A percentile compares a stretch with the other conserved stretches of the same genome.
These are phyloP conservation scores for Heliconius sara DNA, from an alignment of 2,888 invertebrate species.

Conservation along the genomic window DNA sequence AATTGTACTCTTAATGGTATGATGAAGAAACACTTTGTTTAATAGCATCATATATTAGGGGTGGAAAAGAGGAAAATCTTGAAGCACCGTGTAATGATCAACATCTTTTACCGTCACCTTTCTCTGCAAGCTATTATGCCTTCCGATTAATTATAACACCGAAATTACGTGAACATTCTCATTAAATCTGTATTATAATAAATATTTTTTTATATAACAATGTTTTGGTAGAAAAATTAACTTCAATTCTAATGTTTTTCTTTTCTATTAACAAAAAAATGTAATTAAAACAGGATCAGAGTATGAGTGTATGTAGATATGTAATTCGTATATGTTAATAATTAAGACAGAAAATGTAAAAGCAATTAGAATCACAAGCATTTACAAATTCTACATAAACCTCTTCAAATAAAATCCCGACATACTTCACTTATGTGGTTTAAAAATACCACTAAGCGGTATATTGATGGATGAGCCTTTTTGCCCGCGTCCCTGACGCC, in stretches of 20 bases:
- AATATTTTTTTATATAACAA: neutral
- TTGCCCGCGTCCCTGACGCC: slow-evolving; percentile 71
- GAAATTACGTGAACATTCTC: slow-evolving; percentile 64
- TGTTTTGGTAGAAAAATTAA: neutral
- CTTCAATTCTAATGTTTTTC: neutral
- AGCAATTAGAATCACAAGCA: neutral
- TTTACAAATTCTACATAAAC: neutral
- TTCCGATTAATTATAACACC: slow-evolving; percentile 72
- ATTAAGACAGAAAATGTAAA: neutral
- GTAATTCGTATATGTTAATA: neutral
- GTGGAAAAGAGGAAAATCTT: slow-evolving; percentile 54
- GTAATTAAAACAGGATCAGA: neutral
- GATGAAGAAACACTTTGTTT: slow-evolving; percentile 24
- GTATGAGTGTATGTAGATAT: too few species aligned
- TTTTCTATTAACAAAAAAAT: neutral
- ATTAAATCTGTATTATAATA: neutral
- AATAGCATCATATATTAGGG: slow-evolving; percentile 15
- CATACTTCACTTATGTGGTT: slow-evolving; percentile 31
- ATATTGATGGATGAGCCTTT: slow-evolving; percentile 77
- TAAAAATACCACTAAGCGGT: slow-evolving; percentile 61
- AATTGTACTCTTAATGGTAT: slow-evolving; percentile 20
- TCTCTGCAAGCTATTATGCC: slow-evolving; percentile 60
- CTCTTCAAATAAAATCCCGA: neutral
- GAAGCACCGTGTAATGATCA: slow-evolving; percentile 72
- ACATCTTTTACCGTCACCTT: slow-evolving; percentile 67